These are phyloP conservation scores for Drosophila anceps DNA, from an alignment of 2,888 invertebrate species.

Conservation along the genomic window DNA sequence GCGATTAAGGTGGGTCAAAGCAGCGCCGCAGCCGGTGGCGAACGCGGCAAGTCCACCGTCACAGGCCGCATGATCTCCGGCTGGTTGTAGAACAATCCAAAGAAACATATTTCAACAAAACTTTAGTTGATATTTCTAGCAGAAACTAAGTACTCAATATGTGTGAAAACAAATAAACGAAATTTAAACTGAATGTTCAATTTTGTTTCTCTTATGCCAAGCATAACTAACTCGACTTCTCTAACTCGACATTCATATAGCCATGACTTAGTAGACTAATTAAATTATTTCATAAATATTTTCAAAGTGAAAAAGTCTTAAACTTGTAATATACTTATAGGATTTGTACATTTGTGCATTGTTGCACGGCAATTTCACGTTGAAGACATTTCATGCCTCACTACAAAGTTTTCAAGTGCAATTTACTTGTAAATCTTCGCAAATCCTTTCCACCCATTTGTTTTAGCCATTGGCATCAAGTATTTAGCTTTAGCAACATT, in stretches of 20 bases:
- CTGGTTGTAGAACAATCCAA: constrained; percentile 87
- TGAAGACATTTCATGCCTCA: not conserved
- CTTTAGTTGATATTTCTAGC: constrained; percentile 15
- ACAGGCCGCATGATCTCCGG: constrained; percentile 91
- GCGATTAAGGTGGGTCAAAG: constrained; percentile 84
- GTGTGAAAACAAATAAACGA: constrained; percentile 61
- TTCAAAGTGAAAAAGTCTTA: too few relatives aligned
- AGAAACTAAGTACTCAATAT: constrained; percentile 31
- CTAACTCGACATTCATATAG: too few relatives aligned
- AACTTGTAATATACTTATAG: not conserved
- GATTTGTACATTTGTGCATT: not conserved
- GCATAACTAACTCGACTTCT: too few relatives aligned
- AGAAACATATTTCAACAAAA: constrained; percentile 1
- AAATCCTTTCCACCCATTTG: constrained; percentile 29
- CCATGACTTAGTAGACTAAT: too few relatives aligned
- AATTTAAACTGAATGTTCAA: constrained; percentile 9
- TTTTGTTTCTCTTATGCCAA: not conserved
- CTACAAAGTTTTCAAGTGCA: not conserved
- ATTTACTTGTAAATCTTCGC: not conserved
- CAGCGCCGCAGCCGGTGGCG: constrained; percentile 86
- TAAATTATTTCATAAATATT: too few relatives aligned
- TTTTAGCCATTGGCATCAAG: constrained; percentile 38
- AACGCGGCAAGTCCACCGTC: constrained; percentile 90
- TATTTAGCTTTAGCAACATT: constrained; percentile 47
- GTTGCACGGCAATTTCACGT: not conserved